These are phyloP conservation scores for Hephaestus fuliginosus DNA, from an alignment of 2,797 vertebrate species.

Conservation along the genomic window DNA sequence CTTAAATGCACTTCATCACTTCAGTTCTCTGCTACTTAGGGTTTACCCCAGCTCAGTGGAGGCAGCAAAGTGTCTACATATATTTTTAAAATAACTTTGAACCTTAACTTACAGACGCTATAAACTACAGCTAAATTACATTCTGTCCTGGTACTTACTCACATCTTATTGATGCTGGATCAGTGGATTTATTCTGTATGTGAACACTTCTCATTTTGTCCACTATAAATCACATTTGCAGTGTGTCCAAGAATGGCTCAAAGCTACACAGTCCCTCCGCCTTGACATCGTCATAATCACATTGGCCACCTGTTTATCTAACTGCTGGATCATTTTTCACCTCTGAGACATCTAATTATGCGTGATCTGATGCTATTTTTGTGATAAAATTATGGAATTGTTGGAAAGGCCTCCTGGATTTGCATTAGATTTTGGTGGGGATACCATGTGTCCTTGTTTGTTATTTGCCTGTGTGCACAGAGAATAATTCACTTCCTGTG, in stretches of 20 bases:
- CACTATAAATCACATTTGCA: slow-evolving; percentile 71
- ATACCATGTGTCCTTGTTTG: slow-evolving; percentile 57
- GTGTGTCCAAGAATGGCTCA: slow-evolving; percentile 61
- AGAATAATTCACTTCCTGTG: slow-evolving; percentile 48
- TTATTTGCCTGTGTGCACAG: slow-evolving; percentile 19
- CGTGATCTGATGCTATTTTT: slow-evolving; percentile 61
- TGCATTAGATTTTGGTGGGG: slow-evolving; percentile 54
- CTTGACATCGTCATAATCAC: slow-evolving; percentile 69
- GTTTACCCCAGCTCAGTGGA: neutral
- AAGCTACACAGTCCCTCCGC: slow-evolving; percentile 65
- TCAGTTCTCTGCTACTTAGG: neutral
- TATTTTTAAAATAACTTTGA: slow-evolving; percentile 6
- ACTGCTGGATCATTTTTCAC: slow-evolving; percentile 65
- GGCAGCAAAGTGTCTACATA: neutral
- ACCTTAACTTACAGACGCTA: neutral
- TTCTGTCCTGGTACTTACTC: neutral
- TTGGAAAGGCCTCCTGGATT: slow-evolving; percentile 53
- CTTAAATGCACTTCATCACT: slow-evolving; percentile 19
- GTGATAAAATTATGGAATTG: slow-evolving; percentile 61
- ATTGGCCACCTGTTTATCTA: slow-evolving; percentile 82
- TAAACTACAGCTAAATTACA: neutral
- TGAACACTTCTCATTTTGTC: slow-evolving; percentile 50
- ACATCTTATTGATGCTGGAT: slow-evolving; percentile 19
- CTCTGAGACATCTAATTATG: slow-evolving; percentile 62
- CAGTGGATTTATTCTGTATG: slow-evolving; percentile 56